Conservation (phyloP, 2,113 vertebrate species). For the Charina bottae region DNA sequence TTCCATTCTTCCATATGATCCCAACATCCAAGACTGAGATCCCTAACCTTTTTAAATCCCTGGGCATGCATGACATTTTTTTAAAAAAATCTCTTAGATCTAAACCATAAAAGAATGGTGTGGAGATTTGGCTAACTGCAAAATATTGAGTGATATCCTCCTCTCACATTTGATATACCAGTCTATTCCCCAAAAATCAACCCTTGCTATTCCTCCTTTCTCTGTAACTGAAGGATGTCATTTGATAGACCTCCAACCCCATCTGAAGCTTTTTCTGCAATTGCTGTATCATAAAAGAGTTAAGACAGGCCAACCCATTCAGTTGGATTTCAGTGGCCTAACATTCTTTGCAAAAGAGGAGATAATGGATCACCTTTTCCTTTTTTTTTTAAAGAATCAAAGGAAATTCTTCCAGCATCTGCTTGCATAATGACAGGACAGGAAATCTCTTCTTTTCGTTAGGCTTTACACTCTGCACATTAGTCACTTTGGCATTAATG, state of each 20-base stretch:
- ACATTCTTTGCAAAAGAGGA: accelerated
- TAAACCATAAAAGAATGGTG: neutral
- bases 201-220: conserved; percentile 31
- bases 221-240: conserved; percentile 42
- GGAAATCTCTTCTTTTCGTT: conserved; percentile 33
- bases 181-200: neutral
- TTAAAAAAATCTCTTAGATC: neutral
- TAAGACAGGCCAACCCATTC: conserved; percentile 25
- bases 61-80: neutral
- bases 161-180: neutral
- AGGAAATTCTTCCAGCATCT: conserved; percentile 7
- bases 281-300: conserved; percentile 40
- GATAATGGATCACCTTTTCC: neutral
- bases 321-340: conserved; percentile 33
- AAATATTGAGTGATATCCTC: neutral
- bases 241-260: conserved; percentile 43
- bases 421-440: conserved; percentile 14
- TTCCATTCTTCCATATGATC: neutral
- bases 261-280: conserved; percentile 27
- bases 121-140: neutral
- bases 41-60: neutral
- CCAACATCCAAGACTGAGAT: neutral
- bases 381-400: neutral
- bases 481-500: conserved; percentile 12
- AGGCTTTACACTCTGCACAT: conserved; percentile 16